Evolutionary conservation across 2,797 vertebrate genomes (phyloP), one percentile per base, ranked within the genome.

Genomic region (Borostomias antarcticus): DNA sequence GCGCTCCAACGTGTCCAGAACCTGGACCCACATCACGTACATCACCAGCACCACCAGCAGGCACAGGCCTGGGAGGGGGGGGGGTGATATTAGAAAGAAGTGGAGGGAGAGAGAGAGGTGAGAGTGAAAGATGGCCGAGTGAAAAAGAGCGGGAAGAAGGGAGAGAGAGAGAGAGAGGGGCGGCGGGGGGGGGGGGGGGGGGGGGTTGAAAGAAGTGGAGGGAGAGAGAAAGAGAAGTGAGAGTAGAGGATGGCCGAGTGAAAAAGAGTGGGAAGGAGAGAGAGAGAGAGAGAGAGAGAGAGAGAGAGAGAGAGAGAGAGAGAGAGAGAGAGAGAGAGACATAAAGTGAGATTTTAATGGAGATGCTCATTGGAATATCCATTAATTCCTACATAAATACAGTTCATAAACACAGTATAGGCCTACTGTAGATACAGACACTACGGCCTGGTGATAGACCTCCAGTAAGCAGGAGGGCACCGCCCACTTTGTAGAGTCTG

Each of bases 11-110:
- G 93, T 93, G 64, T 93, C 92, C 82, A 96, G 82, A 0, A 89
- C 91, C 75, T 98, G 92, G 66, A 96, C 79, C 96, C 96, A 98
- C 82, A 94, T 90, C 82, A 95, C 88, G 50, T 93, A 95, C 83
- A 98, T 92, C 67, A 95, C 5, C 54, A 96, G 84, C 70, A 96
- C 94, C 25, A 90, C 75, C 0, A 94, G 89, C 72, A 93, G 92
- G 69, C 95, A 82, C 77, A 93, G 62, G 29, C 95, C 95, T 97
- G 76, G 17, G 33, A 11, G 37, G 0, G 40, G 8, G n/a, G 40
- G 64, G 5, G 23, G 26, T 21, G 21, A 7, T 29, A 15, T 29
- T 32, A 43, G 40, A 61, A 59, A 54, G 17, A 23, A 10, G 53
- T 33, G 33, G 1, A 2, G 21, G 33, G 7, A 9, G 28, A 33